These are phyloP conservation scores for Paralichthys olivaceus DNA, from an alignment of 2,113 vertebrate genomes.

Conservation along the genomic window DNA sequence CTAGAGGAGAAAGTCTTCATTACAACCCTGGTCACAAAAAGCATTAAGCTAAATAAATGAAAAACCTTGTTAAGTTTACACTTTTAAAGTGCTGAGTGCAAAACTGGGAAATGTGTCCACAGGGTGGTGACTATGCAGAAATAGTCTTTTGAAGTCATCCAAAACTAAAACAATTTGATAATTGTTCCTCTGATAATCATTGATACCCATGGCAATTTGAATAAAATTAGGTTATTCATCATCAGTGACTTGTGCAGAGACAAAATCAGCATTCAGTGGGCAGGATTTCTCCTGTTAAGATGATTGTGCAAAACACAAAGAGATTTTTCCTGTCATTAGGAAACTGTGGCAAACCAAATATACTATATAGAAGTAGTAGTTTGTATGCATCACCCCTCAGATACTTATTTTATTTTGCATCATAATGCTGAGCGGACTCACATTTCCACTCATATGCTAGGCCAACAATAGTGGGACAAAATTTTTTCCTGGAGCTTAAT, in stretches of 20 bases:
- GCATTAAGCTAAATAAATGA: not conserved
- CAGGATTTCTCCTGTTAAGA: too few species aligned
- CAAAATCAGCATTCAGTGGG: not conserved
- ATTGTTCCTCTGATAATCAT: not conserved
- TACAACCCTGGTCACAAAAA: constrained; percentile 1
- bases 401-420: too few species aligned
- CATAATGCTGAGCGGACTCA: too few species aligned
- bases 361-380: too few species aligned
- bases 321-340: too few species aligned
- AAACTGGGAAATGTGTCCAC: not conserved
- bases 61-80: not conserved
- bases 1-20: not conserved
- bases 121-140: not conserved
- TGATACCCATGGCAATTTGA: not conserved
- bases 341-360: too few species aligned
- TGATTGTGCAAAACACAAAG: too few species aligned
- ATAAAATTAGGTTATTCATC: not conserved
- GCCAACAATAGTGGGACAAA: not conserved
- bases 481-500: too few species aligned
- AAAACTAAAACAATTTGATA: not conserved
- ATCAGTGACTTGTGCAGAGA: not conserved
- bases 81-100: not conserved
- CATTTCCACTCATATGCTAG: too few species aligned
- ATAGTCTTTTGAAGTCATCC: not conserved
- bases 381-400: too few species aligned